phyloP scores from a whole-genome alignment of 2,888 invertebrate genomes.

The Germaria angustata region DNA sequence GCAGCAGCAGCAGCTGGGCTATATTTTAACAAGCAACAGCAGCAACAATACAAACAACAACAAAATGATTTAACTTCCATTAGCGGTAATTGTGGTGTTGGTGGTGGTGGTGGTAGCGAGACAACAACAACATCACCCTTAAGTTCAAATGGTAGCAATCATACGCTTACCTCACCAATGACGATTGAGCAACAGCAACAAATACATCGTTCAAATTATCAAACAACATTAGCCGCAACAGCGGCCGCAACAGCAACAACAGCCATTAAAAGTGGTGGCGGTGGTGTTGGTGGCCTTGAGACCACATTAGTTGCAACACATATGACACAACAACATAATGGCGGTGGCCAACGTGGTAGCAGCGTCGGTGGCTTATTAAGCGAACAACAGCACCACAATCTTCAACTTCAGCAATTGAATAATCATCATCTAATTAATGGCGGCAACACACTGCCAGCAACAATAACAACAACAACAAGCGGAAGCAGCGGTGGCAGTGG shows the following conservation, averaged over 20 bases:
- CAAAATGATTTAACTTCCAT: conserved; percentile 71
- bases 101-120: conserved; percentile 63
- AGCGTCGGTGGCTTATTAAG: conserved; percentile 64
- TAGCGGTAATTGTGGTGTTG: too few species aligned
- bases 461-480: not conserved
- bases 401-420: conserved; percentile 54
- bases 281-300: conserved; percentile 47
- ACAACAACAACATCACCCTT: conserved; percentile 72
- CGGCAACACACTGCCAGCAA: conserved; percentile 17
- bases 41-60: conserved; percentile 65
- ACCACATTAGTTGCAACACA: conserved; percentile 71
- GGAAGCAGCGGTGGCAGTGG: conserved; percentile 58
- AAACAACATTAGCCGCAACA: conserved; percentile 20
- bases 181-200: conserved; percentile 75
- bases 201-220: conserved; percentile 41
- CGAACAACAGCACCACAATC: conserved; percentile 52
- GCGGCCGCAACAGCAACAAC: conserved; percentile 54
- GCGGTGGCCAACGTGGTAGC: conserved; percentile 44
- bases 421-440: conserved; percentile 64
- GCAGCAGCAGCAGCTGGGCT: conserved; percentile 50
- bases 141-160: conserved; percentile 78
- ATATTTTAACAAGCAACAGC: conserved; percentile 57
- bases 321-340: conserved; percentile 63
- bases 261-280: conserved; percentile 42
- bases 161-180: conserved; percentile 77